Base-by-base conservation (phyloP, 2,797 vertebrate genomes). In the Poecilia velifera region DNA sequence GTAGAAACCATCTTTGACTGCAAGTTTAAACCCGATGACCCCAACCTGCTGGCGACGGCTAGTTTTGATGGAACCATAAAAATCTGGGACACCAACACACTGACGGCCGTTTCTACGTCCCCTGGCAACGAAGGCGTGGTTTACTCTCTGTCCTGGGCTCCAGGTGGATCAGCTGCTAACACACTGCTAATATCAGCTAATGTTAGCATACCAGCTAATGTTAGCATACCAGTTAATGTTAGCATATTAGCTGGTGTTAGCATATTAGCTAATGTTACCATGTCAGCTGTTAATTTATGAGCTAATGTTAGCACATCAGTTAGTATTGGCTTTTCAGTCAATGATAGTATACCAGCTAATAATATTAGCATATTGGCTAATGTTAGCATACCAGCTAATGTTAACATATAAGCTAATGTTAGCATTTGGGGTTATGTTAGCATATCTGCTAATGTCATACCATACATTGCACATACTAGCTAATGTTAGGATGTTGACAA, bases 1-100 rank as follows among this genome's bases (percentile, higher is more conserved):
- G 96, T 99, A 84, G 98, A 99, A 95, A 99, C 98, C 43, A 99
- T 99, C 90, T 99, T 99, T 87, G 98, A 99, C 95, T 99, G 98
- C 89, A 99, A 99, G 84, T 99, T 99, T 88, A 99, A 99, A 85
- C 98, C 98, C 7, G 97, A 98, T 55, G 97, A 99, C 83, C 97
- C 97, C 72, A 98, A 98, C 94, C 94, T 99, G 86, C 93, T 99
- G 90, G 98, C 98, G 76, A 99, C 98, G 13, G 98, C 98, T 28
- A 99, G 98, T 31, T 99, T 99, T 93, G 98, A 99, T 82, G 98
- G 98, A 81, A 99, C 98, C 49, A 98, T 99, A 85, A 99, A 99
- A 93, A 97, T 99, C 84, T 99, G 98, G 98, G 98, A 99, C 90
- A 97, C 98, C 84, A 98, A 98, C 94, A 98, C 97, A 6, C 92